Conservation (phyloP, 1,140 invertebrate genomes). For the Drosophila sechellia region DNA sequence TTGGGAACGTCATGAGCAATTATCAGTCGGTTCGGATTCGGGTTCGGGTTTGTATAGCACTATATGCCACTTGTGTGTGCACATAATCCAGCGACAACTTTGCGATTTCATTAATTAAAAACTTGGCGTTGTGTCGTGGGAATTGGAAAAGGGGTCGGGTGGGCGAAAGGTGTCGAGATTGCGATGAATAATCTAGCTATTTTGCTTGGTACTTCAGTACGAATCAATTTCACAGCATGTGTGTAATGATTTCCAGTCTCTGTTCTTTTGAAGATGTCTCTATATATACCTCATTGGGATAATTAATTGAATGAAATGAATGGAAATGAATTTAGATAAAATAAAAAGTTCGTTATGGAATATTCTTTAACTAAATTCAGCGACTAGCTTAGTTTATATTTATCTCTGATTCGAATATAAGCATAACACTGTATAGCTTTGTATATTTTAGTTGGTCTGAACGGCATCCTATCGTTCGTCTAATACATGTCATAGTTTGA, state of each 20-base stretch:
- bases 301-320: no score
- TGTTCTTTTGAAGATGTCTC: no score
- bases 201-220: not conserved
- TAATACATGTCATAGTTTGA: not conserved
- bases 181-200: conserved; percentile 6
- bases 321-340: no score
- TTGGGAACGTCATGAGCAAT: conserved; percentile 45
- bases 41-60: not conserved
- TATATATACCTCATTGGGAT: no score
- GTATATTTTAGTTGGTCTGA: no score
- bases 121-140: conserved; percentile 36
- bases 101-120: conserved; percentile 47
- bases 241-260: not conserved
- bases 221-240: not conserved
- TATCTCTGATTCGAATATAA: no score
- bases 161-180: conserved; percentile 1
- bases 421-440: no score
- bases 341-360: no score
- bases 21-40: conserved; percentile 28
- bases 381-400: no score
- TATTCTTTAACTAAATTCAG: no score
- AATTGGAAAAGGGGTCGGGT: conserved; percentile 21
- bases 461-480: not conserved
- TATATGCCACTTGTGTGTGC: conserved; percentile 6
- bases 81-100: conserved; percentile 24